Conservation (phyloP, 53 echinoderm and acorn worm genomes). For the Hippasteria phrygiana region DNA sequence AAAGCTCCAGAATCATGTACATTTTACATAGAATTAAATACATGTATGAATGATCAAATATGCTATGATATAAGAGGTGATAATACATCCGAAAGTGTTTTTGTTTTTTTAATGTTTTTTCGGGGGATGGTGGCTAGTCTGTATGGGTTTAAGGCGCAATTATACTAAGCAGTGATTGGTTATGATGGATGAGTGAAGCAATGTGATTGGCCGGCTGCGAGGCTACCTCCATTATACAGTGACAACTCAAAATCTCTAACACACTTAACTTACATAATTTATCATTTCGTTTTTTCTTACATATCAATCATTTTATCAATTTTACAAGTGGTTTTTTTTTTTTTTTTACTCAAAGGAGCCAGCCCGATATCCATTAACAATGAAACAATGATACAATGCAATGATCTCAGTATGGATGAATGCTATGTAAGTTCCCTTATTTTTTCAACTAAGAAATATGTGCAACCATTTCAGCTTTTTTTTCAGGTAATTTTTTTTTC, state of each 20-base stretch:
- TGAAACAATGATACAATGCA: conserved; percentile 56
- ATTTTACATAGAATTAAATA: not conserved
- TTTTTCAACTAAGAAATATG: conserved; percentile 66
- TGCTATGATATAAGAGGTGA: not conserved
- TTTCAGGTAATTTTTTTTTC: conserved; percentile 12
- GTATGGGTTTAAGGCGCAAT: conserved; percentile 34
- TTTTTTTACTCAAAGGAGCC: conserved; percentile 48
- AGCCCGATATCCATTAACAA: conserved; percentile 50
- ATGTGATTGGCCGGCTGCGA: conserved; percentile 49
- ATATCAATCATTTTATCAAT: conserved; percentile 62
- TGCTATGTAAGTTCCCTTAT: not conserved
- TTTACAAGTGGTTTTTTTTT: conserved; percentile 49
- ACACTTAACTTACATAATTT: conserved; percentile 68
- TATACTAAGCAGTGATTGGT: conserved; percentile 44
- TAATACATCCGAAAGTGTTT: not conserved
- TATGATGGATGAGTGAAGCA: conserved; percentile 40
- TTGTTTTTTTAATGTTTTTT: not conserved
- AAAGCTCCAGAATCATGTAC: not conserved
- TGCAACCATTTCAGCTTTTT: conserved; percentile 69
- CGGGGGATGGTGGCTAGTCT: not conserved
- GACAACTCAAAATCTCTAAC: conserved; percentile 68
- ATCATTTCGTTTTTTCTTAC: conserved; percentile 40
- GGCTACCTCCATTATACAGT: conserved; percentile 31
- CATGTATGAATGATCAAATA: conserved; percentile 17
- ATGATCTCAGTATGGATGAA: conserved; percentile 52